Conservation (phyloP, 2,888 invertebrate species). For the Drosophila monieri region DNA sequence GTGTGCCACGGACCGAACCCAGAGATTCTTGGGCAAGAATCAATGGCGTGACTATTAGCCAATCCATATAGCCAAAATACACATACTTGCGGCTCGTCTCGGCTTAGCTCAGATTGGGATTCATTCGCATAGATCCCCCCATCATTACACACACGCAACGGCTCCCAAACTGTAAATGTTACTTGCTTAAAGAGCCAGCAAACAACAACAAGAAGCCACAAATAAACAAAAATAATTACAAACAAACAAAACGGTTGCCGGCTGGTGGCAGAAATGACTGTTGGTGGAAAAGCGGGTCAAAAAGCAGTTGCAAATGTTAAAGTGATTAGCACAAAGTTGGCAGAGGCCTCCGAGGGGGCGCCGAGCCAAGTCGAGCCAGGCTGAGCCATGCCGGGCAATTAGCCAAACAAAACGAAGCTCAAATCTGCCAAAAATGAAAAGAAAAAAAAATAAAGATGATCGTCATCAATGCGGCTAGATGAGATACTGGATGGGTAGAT, state of each 20-base stretch:
- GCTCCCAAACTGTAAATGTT: constrained; percentile 71
- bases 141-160: constrained; percentile 70
- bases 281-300: constrained; percentile 68
- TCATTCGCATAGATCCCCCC: constrained; percentile 59
- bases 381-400: constrained; percentile 55
- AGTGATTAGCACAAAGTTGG: constrained; percentile 46
- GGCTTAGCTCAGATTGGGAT: constrained; percentile 41
- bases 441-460: constrained; percentile 41
- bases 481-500: constrained; percentile 16
- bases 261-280: constrained; percentile 2
- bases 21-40: constrained; percentile 17
- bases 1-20: constrained; percentile 13
- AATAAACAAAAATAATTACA: constrained; percentile 55
- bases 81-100: constrained; percentile 6
- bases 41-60: constrained; percentile 51
- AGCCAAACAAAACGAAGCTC: constrained; percentile 57
- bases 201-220: constrained; percentile 8
- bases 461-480: constrained; percentile 55
- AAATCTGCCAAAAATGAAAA: constrained; percentile 64
- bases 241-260: constrained; percentile 50
- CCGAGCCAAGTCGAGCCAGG: constrained; percentile 19
- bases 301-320: constrained; percentile 59
- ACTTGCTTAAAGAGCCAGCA: constrained; percentile 41
- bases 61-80: constrained; percentile 40
- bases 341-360: constrained; percentile 20